Base-by-base conservation (phyloP, 2,888 invertebrate genomes). In the Thelaira solivaga region DNA sequence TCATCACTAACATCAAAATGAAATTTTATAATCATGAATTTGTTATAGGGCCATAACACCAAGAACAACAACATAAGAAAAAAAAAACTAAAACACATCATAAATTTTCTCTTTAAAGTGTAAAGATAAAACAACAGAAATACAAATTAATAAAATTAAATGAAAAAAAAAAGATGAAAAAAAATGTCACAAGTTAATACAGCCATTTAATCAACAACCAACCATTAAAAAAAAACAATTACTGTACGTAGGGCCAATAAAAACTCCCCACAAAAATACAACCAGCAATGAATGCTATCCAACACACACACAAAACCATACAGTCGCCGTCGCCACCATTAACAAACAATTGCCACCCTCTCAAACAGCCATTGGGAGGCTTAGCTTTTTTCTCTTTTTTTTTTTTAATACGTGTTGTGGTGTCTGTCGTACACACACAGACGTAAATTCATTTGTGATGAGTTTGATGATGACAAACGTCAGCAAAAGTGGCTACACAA, bases 401-500 rank as follows among this genome's bases (percentile, higher is more conserved):
- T 47, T 10, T 47, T 4, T 31, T 4, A 2, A n/a, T 59, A 13
- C 13, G 1, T 18, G 41, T 49, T 53, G 53, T 53, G 22, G n/a
- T 43, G 47, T 39, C 39, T 47, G 22, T 34, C 43, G 11, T 31
- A 22, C 31, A 39, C 22, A 20, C 20, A 62, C n/a, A n/a, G n/a
- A n/a, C n/a, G n/a, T n/a, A 61, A 26, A 51, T 53, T 53, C 53
- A 49, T n/a, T 55, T 26, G 57, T 62, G 64, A 59, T 45, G 61
- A 68, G 26, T 24, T 31, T 13, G 36, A 39, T 67, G 77, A 75
- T 74, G 74, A 73, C 72, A 77, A 82, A 78, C 81, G 73, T 76
- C 79, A 74, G 78, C 68, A 61, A 77, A 53, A 76, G 72, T 71
- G 76, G 72, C 79, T 80, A 73, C 83, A 81, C 83, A 82, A 80